Percentiles rank a stretch among this genome's conserved stretches.
phyloP scores from a whole-genome alignment of 2,888 invertebrate species.

The Heliconius hortense region DNA sequence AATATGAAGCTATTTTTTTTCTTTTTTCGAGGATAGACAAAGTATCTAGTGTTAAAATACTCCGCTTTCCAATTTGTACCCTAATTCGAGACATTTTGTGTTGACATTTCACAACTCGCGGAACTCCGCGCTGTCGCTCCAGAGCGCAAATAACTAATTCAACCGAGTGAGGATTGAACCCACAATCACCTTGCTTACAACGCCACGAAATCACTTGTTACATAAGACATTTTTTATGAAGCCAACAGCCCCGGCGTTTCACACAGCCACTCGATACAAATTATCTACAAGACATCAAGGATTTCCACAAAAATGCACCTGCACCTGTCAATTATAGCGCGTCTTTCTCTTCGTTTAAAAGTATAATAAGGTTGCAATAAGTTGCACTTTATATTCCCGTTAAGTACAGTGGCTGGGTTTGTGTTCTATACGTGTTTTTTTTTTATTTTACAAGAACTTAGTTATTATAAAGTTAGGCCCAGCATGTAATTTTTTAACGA shows the following conservation, averaged over 20 bases:
- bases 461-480: background rate
- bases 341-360: slow-evolving; percentile 25
- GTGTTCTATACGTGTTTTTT: background rate
- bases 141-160: background rate
- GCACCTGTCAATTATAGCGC: slow-evolving; percentile 9
- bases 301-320: slow-evolving; percentile 29
- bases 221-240: background rate
- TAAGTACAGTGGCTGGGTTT: slow-evolving; percentile 4
- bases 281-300: slow-evolving; percentile 18
- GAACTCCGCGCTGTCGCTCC: background rate
- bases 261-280: slow-evolving; percentile 7
- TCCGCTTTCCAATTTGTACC: background rate
- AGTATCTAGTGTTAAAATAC: no score
- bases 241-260: background rate
- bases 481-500: no score
- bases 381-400: slow-evolving; percentile 17
- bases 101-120: background rate
- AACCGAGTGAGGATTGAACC: background rate
- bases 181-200: background rate
- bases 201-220: background rate
- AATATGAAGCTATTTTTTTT: no score
- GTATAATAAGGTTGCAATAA: slow-evolving; percentile 27
- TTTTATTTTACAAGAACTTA: background rate
- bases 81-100: background rate
- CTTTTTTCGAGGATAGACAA: no score